phyloP scores from a whole-genome alignment of 1,140 invertebrate genomes.

The Helicoverpa armigera region DNA sequence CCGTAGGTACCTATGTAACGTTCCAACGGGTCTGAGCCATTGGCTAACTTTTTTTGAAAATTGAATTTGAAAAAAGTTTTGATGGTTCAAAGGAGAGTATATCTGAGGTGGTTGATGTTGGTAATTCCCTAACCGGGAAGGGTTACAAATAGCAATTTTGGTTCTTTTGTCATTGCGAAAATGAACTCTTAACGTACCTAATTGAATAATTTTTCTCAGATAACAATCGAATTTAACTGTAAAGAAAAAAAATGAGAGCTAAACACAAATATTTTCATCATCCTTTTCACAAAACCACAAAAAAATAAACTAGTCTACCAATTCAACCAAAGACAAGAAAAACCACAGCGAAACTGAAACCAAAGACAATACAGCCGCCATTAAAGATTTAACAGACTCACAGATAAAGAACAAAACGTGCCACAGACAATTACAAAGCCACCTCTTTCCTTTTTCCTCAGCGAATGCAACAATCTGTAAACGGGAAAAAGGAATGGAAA shows the following conservation, averaged over 20 bases:
- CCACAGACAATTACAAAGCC: constrained; percentile 19
- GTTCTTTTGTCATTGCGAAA: too few relatives aligned
- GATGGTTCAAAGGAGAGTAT: constrained; percentile 9
- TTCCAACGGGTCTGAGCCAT: background rate
- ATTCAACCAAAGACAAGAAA: too few relatives aligned
- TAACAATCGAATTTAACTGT: too few relatives aligned
- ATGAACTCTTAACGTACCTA: too few relatives aligned
- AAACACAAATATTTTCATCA: too few relatives aligned
- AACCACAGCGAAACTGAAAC: background rate
- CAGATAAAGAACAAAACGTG: background rate
- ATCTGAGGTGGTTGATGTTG: background rate
- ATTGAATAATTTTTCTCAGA: too few relatives aligned
- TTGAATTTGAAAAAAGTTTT: background rate
- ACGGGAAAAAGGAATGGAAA: background rate
- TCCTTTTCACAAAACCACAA: too few relatives aligned
- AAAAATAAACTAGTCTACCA: too few relatives aligned
- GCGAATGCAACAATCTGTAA: constrained; percentile 30
- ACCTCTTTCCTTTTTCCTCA: constrained; percentile 12
- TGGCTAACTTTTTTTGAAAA: constrained; percentile 4
- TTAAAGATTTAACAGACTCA: constrained; percentile 21
- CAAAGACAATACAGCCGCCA: background rate
- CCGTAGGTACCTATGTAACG: background rate
- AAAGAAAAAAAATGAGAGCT: too few relatives aligned
- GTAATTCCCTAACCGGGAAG: background rate
- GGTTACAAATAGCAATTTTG: background rate